Conservation (phyloP, 2,113 vertebrate genomes). For the Nothoprocta perdicaria region DNA sequence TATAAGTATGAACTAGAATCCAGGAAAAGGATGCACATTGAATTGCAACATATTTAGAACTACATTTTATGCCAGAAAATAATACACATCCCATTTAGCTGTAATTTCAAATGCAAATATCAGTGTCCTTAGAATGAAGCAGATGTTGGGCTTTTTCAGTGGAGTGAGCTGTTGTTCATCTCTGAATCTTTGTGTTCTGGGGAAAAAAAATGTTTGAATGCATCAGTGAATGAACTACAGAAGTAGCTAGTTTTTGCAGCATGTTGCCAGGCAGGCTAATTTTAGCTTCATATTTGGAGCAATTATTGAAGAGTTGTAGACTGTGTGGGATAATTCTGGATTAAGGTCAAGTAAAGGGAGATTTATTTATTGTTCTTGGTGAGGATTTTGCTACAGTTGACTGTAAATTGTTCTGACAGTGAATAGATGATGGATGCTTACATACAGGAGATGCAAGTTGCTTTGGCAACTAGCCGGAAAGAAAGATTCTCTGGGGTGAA, state of each 20-base stretch:
- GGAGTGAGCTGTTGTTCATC: conserved; percentile 39
- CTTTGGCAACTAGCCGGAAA: conserved; percentile 16
- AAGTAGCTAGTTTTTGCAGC: neutral
- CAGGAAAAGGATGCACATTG: conserved; percentile 39
- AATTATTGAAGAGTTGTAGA: conserved; percentile 44
- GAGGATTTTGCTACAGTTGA: conserved; percentile 8
- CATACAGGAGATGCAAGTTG: neutral
- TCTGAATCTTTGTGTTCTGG: conserved; percentile 45
- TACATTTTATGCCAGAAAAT: conserved; percentile 43
- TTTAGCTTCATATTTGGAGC: conserved; percentile 26
- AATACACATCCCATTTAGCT: conserved; percentile 19
- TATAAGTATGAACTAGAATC: conserved; percentile 25
- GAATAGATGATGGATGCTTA: conserved; percentile 30
- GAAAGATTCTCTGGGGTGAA: neutral
- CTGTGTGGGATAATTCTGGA: conserved; percentile 1
- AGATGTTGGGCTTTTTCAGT: conserved; percentile 49
- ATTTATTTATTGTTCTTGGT: conserved; percentile 2
- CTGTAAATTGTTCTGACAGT: conserved; percentile 49
- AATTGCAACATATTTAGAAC: conserved; percentile 42
- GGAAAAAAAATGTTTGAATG: conserved; percentile 34
- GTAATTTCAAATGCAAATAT: conserved; percentile 67
- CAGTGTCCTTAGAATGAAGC: conserved; percentile 53
- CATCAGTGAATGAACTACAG: conserved; percentile 17
- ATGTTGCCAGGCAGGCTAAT: neutral
- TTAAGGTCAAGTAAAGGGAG: neutral